Evolutionary conservation across 2,888 invertebrate genomes (phyloP).

Genomic region (Alitta virens): DNA sequence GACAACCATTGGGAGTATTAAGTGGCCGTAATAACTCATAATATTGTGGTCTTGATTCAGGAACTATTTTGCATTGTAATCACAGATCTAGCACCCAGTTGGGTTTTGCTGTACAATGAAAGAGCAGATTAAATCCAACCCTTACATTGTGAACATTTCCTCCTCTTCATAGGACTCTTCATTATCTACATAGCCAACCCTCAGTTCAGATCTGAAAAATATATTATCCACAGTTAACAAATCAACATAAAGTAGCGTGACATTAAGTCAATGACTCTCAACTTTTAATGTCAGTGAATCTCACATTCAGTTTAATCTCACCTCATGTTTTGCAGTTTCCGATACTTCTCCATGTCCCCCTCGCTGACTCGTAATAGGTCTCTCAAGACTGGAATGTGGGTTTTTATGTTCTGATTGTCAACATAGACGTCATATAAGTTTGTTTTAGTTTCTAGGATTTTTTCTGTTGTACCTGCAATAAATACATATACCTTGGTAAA

Average conservation of each 20-base stretch:
- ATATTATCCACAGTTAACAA: neutral
- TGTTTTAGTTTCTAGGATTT: constrained; percentile 57
- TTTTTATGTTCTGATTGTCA: constrained; percentile 53
- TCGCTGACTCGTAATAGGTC: constrained; percentile 52
- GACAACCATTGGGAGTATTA: too few species aligned
- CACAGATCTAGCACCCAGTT: too few species aligned
- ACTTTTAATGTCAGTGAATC: too few species aligned
- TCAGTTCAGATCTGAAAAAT: constrained; percentile 38
- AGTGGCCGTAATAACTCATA: too few species aligned
- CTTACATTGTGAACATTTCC: constrained; percentile 52
- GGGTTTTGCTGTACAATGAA: too few species aligned
- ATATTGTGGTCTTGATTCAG: too few species aligned
- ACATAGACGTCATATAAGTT: constrained; percentile 57
- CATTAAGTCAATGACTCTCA: neutral
- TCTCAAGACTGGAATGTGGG: constrained; percentile 45
- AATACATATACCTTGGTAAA: neutral
- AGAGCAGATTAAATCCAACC: too few species aligned
- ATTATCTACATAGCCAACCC: constrained; percentile 47
- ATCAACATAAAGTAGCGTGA: neutral
- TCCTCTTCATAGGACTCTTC: constrained; percentile 50
- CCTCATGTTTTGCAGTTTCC: constrained; percentile 54
- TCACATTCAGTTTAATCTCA: too few species aligned
- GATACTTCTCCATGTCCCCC: constrained; percentile 53
- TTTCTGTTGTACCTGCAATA: constrained; percentile 57
- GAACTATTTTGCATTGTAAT: too few species aligned